Conservation (phyloP, 2,888 invertebrate species). For the Mellilla xanthometata region DNA sequence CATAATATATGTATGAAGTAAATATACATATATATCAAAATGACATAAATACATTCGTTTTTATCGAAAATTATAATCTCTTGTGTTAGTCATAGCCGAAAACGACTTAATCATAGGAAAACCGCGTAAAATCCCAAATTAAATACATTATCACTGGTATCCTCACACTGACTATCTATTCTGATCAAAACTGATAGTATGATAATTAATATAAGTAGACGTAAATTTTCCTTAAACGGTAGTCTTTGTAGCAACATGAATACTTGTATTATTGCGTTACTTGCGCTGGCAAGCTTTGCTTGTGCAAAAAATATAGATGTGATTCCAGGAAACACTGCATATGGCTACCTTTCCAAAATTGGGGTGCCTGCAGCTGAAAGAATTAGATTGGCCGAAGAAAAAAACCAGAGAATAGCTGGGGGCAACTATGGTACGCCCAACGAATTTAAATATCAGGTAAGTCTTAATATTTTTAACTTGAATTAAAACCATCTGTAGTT, state of each 20-base stretch:
- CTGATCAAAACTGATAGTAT: not conserved
- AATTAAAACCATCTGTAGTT: too few relatives aligned
- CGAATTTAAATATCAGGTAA: constrained; percentile 39
- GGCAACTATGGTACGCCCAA: constrained; percentile 28
- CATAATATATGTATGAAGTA: too few relatives aligned
- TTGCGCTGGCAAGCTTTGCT: constrained; percentile 28
- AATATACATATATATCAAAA: too few relatives aligned
- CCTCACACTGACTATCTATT: not conserved
- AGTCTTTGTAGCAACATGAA: constrained; percentile 18
- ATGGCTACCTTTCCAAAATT: constrained; percentile 31
- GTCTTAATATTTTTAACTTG: too few relatives aligned
- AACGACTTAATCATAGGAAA: not conserved
- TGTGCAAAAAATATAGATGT: constrained; percentile 21
- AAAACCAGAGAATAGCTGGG: constrained; percentile 35
- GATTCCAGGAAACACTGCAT: constrained; percentile 28
- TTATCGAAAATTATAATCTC: too few relatives aligned
- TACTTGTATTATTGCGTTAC: constrained; percentile 15
- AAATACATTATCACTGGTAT: not conserved
- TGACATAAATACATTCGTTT: too few relatives aligned
- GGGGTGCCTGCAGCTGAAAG: constrained; percentile 34
- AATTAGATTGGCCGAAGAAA: constrained; percentile 28
- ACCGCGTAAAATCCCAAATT: not conserved
- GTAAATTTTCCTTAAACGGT: not conserved
- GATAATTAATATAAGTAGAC: not conserved
- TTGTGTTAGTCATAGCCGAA: too few relatives aligned